Conservation (phyloP, 2,113 vertebrate species). For the Hyla sarda region DNA sequence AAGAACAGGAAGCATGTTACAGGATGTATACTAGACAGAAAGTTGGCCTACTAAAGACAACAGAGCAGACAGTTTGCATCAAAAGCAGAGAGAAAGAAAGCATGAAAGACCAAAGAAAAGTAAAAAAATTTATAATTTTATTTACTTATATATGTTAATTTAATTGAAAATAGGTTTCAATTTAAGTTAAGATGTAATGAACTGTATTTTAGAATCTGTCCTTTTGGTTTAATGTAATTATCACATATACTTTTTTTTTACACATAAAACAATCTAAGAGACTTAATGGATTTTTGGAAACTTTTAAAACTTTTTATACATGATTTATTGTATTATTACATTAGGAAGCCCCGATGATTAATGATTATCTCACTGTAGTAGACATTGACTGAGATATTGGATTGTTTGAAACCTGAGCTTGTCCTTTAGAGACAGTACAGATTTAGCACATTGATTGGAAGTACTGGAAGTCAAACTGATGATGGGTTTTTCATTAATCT, state of each 20-base stretch:
- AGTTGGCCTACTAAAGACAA: too few relatives aligned
- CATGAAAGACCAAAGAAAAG: too few relatives aligned
- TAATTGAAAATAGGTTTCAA: too few relatives aligned
- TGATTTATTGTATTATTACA: conserved; percentile 27
- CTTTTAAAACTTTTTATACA: conserved; percentile 17
- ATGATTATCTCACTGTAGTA: conserved; percentile 13
- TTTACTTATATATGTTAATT: too few relatives aligned
- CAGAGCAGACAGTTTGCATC: too few relatives aligned
- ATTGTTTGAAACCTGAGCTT: conserved; percentile 35
- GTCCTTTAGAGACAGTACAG: conserved; percentile 17
- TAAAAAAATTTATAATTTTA: too few relatives aligned
- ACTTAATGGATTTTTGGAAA: conserved; percentile 22
- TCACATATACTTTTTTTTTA: background rate
- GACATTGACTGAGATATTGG: conserved; percentile 40
- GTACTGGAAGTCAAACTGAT: conserved; percentile 43
- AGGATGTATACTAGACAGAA: too few relatives aligned
- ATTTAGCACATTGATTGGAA: conserved; percentile 51
- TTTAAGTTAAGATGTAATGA: too few relatives aligned
- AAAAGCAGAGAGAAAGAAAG: too few relatives aligned
- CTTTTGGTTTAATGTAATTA: background rate
- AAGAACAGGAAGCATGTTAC: too few relatives aligned
- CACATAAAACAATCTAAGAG: background rate
- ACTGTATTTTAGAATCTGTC: background rate
- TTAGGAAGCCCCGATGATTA: conserved; percentile 27
- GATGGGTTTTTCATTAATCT: conserved; percentile 48